A percentile compares a stretch with the other conserved stretches of the same genome.
Evolutionary conservation across 2,797 vertebrate species (phyloP).

Genomic region (Falco peregrinus): DNA sequence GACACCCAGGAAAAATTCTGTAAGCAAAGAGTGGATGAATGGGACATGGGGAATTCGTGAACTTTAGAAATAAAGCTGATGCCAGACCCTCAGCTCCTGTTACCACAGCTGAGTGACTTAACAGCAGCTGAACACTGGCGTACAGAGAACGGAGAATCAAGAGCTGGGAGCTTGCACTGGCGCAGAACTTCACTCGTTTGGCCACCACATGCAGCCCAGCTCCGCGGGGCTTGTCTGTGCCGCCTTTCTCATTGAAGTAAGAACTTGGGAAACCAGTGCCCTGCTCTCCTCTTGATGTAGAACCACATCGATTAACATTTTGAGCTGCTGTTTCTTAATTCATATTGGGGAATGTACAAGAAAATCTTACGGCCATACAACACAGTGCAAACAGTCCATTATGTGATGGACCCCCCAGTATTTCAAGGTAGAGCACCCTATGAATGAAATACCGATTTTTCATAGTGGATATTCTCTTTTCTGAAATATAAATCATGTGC

Average conservation of each 20-base stretch:
- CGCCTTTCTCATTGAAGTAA: neutral
- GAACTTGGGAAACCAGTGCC: neutral
- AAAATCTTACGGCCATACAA: slow-evolving; percentile 40
- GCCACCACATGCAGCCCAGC: neutral
- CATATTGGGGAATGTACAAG: slow-evolving; percentile 15
- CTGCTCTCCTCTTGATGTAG: neutral
- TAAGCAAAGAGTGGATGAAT: neutral
- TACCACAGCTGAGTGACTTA: neutral
- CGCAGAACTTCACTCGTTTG: neutral
- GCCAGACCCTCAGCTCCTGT: neutral
- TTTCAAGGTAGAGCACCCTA: slow-evolving; percentile 6
- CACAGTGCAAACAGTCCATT: neutral
- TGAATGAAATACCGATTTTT: slow-evolving; percentile 1
- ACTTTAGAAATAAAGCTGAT: neutral
- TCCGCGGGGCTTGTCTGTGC: neutral
- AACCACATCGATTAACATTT: neutral
- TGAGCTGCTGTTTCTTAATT: slow-evolving; percentile 44
- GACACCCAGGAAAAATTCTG: neutral
- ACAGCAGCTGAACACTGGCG: neutral
- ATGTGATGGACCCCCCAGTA: neutral
- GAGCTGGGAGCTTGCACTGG: neutral
- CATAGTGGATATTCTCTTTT: slow-evolving; percentile 24
- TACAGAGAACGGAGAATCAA: neutral
- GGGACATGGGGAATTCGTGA: rapidly evolving
- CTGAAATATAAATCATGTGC: slow-evolving; percentile 55